These are phyloP conservation scores for Drosophila arawakana DNA, from an alignment of 1,140 invertebrate species.

Conservation along the genomic window DNA sequence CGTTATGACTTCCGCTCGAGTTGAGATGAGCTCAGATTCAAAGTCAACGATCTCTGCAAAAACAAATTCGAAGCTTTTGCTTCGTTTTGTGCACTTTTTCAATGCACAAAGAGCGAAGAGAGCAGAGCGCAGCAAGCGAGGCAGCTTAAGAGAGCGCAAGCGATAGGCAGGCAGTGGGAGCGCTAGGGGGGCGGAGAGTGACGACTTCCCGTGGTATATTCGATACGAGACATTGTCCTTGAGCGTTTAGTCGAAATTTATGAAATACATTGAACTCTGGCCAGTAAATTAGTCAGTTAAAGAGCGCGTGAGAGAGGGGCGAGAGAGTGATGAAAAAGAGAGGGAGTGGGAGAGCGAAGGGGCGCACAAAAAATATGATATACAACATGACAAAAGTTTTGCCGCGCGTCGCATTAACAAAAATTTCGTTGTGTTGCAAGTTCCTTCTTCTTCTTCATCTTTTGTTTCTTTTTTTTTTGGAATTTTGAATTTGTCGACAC, in stretches of 20 bases:
- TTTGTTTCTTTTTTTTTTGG: slow-evolving; percentile 13
- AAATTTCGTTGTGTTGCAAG: slow-evolving; percentile 59
- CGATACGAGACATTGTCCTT: slow-evolving; percentile 70
- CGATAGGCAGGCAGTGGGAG: neutral
- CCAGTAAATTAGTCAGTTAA: slow-evolving; percentile 80
- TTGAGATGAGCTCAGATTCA: slow-evolving; percentile 48
- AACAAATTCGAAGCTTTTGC: slow-evolving; percentile 18
- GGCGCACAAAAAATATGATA: slow-evolving; percentile 36
- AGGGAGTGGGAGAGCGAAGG: no score
- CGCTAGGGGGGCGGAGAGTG: neutral
- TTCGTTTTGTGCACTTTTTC: slow-evolving; percentile 37
- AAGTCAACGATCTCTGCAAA: slow-evolving; percentile 61
- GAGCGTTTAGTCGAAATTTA: slow-evolving; percentile 81
- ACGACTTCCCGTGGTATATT: slow-evolving; percentile 35
- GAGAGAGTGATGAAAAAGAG: no score
- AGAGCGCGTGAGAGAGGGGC: slow-evolving; percentile 1
- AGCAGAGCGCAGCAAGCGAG: neutral
- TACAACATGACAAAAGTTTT: slow-evolving; percentile 73
- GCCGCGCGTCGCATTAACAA: slow-evolving; percentile 74
- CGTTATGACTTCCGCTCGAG: slow-evolving; percentile 74
- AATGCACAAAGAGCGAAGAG: slow-evolving; percentile 1
- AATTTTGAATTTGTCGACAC: slow-evolving; percentile 23
- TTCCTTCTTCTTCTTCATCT: slow-evolving; percentile 26
- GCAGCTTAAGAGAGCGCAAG: neutral
- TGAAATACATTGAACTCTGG: slow-evolving; percentile 79